A percentile compares a stretch with the other conserved stretches of the same genome.
Conservation (phyloP, 2,888 invertebrate genomes). For the Synanthedon tipuliformis region DNA sequence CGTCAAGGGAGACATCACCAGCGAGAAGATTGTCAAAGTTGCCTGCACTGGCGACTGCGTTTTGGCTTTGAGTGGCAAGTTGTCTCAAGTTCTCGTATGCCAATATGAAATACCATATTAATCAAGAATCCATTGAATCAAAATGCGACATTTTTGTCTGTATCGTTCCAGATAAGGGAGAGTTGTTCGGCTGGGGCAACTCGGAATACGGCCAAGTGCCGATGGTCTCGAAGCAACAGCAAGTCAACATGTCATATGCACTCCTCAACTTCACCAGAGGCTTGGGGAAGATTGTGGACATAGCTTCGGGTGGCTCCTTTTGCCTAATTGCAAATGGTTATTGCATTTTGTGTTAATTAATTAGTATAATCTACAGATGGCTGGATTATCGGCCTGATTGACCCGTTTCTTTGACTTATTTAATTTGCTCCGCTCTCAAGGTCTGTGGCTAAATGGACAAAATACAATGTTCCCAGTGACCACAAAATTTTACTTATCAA, state of each 20-base stretch:
- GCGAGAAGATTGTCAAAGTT: constrained; percentile 84
- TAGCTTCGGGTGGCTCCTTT: constrained; percentile 88
- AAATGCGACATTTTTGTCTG: background rate
- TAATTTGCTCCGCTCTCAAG: too few relatives aligned
- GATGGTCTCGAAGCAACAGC: constrained; percentile 66
- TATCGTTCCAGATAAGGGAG: constrained; percentile 77
- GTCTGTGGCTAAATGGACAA: too few relatives aligned
- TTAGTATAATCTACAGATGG: background rate
- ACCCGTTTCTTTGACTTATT: too few relatives aligned
- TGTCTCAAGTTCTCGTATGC: background rate
- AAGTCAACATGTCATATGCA: constrained; percentile 78
- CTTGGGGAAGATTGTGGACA: constrained; percentile 81
- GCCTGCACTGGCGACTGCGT: constrained; percentile 87
- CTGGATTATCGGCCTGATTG: too few relatives aligned
- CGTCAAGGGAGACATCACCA: constrained; percentile 84
- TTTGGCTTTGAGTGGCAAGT: constrained; percentile 84
- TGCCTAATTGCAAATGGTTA: constrained; percentile 83
- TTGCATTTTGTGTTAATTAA: constrained; percentile 12
- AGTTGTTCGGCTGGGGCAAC: constrained; percentile 97
- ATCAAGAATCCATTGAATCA: background rate
- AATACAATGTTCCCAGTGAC: too few relatives aligned
- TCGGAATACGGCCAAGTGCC: constrained; percentile 91
- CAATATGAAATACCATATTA: background rate
- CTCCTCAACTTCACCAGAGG: constrained; percentile 71
- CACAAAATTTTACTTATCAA: too few relatives aligned